Percentiles rank a stretch among this genome's conserved stretches.
Evolutionary conservation across 1,140 invertebrate genomes (phyloP).

Genomic region (Platyura marginata): DNA sequence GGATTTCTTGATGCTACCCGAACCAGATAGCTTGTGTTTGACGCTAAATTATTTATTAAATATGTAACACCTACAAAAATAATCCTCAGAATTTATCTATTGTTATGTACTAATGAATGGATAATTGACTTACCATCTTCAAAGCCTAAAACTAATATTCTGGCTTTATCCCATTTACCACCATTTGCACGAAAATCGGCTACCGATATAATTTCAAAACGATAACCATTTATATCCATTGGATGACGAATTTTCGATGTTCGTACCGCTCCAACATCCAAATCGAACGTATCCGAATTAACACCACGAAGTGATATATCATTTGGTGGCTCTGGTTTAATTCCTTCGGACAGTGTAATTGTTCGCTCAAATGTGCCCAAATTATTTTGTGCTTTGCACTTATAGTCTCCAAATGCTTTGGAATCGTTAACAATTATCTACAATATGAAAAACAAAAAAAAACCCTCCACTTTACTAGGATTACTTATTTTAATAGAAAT

Average conservation of each 20-base stretch:
- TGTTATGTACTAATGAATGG: neutral
- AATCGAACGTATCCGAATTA: conserved; percentile 24
- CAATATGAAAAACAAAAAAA: neutral
- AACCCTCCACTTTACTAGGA: neutral
- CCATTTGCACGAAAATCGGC: conserved; percentile 16
- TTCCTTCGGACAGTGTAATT: conserved; percentile 27
- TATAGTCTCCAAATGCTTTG: conserved; percentile 29
- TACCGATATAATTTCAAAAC: conserved; percentile 20
- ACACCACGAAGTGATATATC: conserved; percentile 19
- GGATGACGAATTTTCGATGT: conserved; percentile 7
- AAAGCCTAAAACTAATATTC: conserved; percentile 15
- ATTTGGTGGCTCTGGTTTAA: conserved; percentile 26
- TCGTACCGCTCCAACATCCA: conserved; percentile 18
- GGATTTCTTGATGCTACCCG: conserved; percentile 23
- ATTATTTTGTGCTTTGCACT: conserved; percentile 30
- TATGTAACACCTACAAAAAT: conserved; percentile 23
- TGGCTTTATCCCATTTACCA: conserved; percentile 22
- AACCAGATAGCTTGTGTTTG: conserved; percentile 22
- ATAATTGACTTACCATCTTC: conserved; percentile 21
- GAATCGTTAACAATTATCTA: conserved; percentile 26
- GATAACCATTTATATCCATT: conserved; percentile 22
- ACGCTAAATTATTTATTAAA: conserved; percentile 18
- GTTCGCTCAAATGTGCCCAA: conserved; percentile 28
- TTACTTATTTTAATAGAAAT: neutral
- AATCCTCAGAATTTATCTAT: neutral